Percentiles rank a stretch among this genome's conserved stretches.
Evolutionary conservation across 64 coral and sea anemone species (phyloP).

Genomic region (Hydrozoanthus tunicans): DNA sequence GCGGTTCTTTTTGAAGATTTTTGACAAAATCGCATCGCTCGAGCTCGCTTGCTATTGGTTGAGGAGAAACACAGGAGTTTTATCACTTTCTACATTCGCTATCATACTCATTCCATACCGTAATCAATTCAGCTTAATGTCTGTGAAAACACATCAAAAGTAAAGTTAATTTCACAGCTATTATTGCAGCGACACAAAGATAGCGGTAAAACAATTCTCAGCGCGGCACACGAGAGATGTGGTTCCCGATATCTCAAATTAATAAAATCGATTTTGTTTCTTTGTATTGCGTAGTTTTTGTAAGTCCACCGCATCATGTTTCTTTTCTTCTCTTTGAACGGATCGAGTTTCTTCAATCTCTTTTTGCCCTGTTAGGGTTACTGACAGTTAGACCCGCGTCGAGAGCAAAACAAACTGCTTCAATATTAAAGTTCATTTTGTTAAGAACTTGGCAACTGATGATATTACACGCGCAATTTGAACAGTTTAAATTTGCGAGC

Average conservation of each 20-base stretch:
- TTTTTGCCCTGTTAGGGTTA: slow-evolving; percentile 11
- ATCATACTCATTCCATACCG: slow-evolving; percentile 7
- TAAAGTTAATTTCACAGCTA: slow-evolving; percentile 28
- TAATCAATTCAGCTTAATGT: slow-evolving; percentile 57
- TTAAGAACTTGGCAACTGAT: slow-evolving; percentile 36
- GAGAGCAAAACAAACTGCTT: slow-evolving; percentile 42
- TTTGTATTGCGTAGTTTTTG: slow-evolving; percentile 48
- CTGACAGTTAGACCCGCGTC: slow-evolving; percentile 10
- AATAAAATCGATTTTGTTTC: slow-evolving; percentile 50
- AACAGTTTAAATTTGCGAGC: slow-evolving; percentile 63
- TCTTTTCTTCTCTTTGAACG: slow-evolving; percentile 9
- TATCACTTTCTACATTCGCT: slow-evolving; percentile 34
- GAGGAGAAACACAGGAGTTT: neutral
- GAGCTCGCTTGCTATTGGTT: slow-evolving; percentile 18
- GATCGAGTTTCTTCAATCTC: slow-evolving; percentile 25
- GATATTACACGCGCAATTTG: slow-evolving; percentile 40
- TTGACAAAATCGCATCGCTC: slow-evolving; percentile 44
- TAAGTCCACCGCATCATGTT: slow-evolving; percentile 40
- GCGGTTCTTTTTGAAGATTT: slow-evolving; percentile 60
- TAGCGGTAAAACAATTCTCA: slow-evolving; percentile 50
- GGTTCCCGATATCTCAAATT: slow-evolving; percentile 51
- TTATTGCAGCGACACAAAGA: slow-evolving; percentile 49
- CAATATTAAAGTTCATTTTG: slow-evolving; percentile 1
- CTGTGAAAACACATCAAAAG: slow-evolving; percentile 61
- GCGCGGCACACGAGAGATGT: slow-evolving; percentile 52